phyloP scores from a whole-genome alignment of 2,113 vertebrate genomes.

The Dicrurus megarhynchus region DNA sequence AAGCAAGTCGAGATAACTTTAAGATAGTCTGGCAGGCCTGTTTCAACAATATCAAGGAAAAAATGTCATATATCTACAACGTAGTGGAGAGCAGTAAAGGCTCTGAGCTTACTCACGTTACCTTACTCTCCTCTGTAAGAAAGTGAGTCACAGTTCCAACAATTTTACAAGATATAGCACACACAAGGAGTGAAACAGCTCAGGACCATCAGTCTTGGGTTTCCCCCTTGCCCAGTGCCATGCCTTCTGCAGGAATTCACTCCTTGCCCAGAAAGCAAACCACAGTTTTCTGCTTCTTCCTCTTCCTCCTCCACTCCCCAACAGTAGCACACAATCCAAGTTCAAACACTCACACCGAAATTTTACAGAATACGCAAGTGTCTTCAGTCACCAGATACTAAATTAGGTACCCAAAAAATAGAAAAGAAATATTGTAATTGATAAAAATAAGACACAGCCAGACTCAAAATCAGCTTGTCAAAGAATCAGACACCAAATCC shows the following conservation, averaged over 20 bases:
- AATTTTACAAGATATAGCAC: background rate
- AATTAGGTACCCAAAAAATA: background rate
- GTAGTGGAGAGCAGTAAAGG: background rate
- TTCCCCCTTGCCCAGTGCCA: rapidly evolving
- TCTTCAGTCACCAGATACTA: background rate
- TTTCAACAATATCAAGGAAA: background rate
- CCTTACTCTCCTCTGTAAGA: background rate
- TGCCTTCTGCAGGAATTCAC: background rate
- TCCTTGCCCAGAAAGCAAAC: background rate
- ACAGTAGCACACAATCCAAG: background rate
- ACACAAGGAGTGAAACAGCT: background rate
- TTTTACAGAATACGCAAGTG: background rate
- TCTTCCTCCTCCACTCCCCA: background rate
- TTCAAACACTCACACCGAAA: rapidly evolving
- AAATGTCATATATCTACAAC: background rate
- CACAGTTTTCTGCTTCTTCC: background rate
- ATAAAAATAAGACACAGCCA: background rate
- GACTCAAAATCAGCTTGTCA: background rate
- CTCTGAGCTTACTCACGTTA: background rate
- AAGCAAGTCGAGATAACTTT: background rate
- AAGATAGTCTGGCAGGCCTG: background rate
- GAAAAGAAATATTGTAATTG: background rate
- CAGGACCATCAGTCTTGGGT: background rate
- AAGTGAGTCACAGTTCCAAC: background rate
- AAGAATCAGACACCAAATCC: background rate